Conservation (phyloP, 2,888 invertebrate genomes). For the Phortica magna region DNA sequence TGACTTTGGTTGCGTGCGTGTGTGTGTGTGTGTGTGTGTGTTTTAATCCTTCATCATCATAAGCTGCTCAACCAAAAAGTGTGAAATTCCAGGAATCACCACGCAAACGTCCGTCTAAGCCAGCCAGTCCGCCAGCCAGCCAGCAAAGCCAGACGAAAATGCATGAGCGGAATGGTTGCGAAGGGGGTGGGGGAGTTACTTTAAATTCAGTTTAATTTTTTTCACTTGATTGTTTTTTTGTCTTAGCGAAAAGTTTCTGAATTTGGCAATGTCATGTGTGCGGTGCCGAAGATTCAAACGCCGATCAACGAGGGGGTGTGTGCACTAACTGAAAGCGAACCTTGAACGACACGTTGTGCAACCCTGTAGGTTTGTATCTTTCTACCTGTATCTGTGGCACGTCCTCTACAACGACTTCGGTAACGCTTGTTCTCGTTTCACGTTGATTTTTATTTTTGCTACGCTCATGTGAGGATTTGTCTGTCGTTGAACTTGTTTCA, state of each 20-base stretch:
- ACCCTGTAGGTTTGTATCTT: constrained; percentile 7
- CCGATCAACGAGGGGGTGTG: not conserved
- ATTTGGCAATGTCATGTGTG: constrained; percentile 62
- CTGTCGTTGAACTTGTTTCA: constrained; percentile 62
- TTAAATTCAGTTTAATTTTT: constrained; percentile 1
- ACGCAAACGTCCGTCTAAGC: constrained; percentile 49
- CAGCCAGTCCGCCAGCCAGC: constrained; percentile 39
- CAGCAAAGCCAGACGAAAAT: not conserved
- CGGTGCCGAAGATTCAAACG: not conserved
- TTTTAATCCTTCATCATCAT: constrained; percentile 67
- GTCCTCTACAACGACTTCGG: constrained; percentile 48
- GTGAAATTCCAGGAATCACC: constrained; percentile 68
- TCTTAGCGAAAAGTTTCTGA: constrained; percentile 57
- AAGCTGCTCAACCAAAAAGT: constrained; percentile 60
- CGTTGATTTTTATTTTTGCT: constrained; percentile 49
- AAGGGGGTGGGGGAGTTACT: not conserved
- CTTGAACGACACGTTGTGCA: not conserved
- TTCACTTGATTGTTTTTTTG: too few relatives aligned
- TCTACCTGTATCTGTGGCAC: constrained; percentile 69
- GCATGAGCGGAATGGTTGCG: too few relatives aligned
- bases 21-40: constrained; percentile 36
- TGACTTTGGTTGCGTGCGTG: not conserved
- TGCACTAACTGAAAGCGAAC: not conserved
- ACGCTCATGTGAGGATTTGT: constrained; percentile 24
- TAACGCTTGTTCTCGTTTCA: constrained; percentile 35